A percentile compares a stretch with the other conserved stretches of the same genome.
Conservation (phyloP, 2,113 vertebrate genomes). For the Sebastes fasciatus region DNA sequence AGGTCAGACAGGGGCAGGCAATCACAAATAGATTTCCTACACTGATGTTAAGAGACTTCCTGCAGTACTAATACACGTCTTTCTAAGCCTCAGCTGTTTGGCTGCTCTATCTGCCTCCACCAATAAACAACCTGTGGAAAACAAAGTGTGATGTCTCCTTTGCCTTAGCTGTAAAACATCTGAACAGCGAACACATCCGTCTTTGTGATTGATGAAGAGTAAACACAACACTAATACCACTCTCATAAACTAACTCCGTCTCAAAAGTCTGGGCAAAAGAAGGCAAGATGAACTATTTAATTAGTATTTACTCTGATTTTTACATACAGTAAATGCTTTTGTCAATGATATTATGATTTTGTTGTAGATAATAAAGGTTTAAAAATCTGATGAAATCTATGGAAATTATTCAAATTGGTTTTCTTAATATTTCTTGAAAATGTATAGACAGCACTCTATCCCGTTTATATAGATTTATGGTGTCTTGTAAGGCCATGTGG, state of each 20-base stretch:
- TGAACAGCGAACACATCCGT: not conserved
- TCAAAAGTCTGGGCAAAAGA: not conserved
- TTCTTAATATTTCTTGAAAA: not conserved
- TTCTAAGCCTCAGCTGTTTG: not conserved
- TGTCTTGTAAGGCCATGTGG: not conserved
- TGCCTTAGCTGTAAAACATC: not conserved
- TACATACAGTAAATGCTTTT: not conserved
- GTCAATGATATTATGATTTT: not conserved
- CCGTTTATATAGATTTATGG: not conserved
- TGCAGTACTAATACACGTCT: constrained; percentile 4
- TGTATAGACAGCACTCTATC: not conserved
- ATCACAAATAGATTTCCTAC: constrained; percentile 40
- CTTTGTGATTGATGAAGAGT: not conserved
- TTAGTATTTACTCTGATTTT: not conserved
- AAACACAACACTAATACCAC: not conserved
- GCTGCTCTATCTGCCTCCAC: constrained; percentile 1
- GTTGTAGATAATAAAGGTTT: not conserved
- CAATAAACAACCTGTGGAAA: constrained; percentile 21
- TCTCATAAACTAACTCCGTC: not conserved
- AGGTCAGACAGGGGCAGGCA: constrained; percentile 7
- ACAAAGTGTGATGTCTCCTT: not conserved
- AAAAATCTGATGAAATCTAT: not conserved
- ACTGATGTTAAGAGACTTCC: not conserved
- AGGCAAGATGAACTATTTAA: not conserved
- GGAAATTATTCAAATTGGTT: too few relatives aligned